Evolutionary conservation across 1,140 invertebrate species (phyloP).

Genomic region (Drosophila littoralis): DNA sequence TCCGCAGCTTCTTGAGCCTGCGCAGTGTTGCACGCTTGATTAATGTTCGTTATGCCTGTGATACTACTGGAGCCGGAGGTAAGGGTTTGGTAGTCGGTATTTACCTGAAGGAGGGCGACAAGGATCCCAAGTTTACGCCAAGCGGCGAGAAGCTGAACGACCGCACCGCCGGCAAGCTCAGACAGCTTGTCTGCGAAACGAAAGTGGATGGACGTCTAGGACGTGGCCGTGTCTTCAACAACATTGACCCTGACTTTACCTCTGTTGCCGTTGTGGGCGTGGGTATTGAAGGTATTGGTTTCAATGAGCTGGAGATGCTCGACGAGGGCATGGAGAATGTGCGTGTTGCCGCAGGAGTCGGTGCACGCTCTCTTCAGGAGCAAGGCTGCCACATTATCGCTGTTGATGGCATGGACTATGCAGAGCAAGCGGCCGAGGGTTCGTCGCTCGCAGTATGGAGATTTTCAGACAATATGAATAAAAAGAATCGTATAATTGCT

Average conservation of each 20-base stretch:
- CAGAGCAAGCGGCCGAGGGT: conserved; percentile 90
- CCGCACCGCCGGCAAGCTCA: conserved; percentile 62
- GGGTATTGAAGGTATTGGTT: conserved; percentile 87
- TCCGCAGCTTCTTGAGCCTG: neutral
- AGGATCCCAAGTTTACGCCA: conserved; percentile 68
- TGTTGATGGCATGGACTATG: conserved; percentile 89
- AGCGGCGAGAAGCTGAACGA: conserved; percentile 69
- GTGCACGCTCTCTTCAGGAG: conserved; percentile 86
- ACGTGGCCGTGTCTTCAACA: conserved; percentile 86
- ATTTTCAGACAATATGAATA: conserved; percentile 87
- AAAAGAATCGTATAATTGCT: conserved; percentile 84
- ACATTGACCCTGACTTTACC: conserved; percentile 87
- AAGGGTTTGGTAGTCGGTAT: conserved; percentile 78
- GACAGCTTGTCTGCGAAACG: conserved; percentile 62
- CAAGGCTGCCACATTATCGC: conserved; percentile 86
- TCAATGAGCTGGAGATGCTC: conserved; percentile 88
- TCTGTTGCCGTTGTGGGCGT: conserved; percentile 89
- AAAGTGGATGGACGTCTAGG: conserved; percentile 84
- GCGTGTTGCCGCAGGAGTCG: conserved; percentile 85
- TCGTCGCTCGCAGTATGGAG: conserved; percentile 86
- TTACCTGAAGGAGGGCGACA: conserved; percentile 73
- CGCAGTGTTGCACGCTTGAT: neutral
- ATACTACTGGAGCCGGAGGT: neutral
- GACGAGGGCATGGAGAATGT: conserved; percentile 87
- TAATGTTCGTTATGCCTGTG: conserved; percentile 5